Conservation (phyloP, 2,113 vertebrate species). For the Tychaedon coryphoeus region DNA sequence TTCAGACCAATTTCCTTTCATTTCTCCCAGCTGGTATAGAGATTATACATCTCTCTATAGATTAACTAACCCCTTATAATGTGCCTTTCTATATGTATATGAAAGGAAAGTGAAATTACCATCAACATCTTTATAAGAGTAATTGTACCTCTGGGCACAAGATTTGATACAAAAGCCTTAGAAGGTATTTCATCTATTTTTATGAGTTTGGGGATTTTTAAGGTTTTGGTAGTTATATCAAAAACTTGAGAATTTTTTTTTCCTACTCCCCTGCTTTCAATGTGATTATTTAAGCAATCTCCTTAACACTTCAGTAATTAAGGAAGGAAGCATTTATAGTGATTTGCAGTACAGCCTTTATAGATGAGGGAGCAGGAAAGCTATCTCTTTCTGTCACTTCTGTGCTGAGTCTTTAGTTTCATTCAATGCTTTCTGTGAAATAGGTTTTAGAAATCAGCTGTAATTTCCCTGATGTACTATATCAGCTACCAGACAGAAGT, state of each 20-base stretch:
- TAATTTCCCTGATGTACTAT: conserved; percentile 40
- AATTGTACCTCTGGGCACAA: neutral
- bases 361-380: neutral
- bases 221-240: neutral
- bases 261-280: neutral
- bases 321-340: neutral
- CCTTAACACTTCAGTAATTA: neutral
- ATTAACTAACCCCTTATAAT: neutral
- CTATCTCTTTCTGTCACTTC: neutral
- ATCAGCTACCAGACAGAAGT: conserved; percentile 3
- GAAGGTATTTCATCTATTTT: neutral
- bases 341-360: neutral
- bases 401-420: neutral
- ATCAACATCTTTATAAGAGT: neutral
- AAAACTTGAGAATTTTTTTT: neutral
- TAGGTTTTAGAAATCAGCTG: conserved; percentile 6
- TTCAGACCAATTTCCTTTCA: neutral
- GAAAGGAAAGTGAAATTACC: neutral
- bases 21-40: neutral
- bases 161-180: neutral
- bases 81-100: neutral
- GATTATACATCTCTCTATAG: neutral
- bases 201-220: neutral
- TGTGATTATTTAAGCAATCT: neutral
- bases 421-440: neutral